These are phyloP conservation scores for Paracyprichromis sp. DNA, from an alignment of 2,113 vertebrate species.

Conservation along the genomic window DNA sequence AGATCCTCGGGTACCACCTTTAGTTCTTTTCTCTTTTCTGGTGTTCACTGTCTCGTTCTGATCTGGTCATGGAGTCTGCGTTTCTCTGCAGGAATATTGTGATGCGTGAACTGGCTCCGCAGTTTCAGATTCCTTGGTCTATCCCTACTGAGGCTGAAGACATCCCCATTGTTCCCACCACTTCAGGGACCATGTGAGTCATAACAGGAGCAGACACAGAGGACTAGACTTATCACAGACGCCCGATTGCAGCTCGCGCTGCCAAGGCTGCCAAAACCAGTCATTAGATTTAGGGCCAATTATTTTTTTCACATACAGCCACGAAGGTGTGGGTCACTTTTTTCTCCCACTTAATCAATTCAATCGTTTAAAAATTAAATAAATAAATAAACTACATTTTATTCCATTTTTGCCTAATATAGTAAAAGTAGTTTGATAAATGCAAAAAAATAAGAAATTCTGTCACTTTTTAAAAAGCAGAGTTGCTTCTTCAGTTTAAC, in stretches of 20 bases:
- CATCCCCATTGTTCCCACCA: constrained; percentile 97
- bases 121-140: constrained; percentile 98
- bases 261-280: not conserved
- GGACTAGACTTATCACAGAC: not conserved
- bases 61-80: not conserved
- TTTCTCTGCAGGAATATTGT: constrained; percentile 81
- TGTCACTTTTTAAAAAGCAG: not conserved
- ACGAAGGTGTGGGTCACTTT: not conserved
- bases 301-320: not conserved
- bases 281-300: not conserved
- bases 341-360: not conserved
- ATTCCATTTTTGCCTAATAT: not conserved
- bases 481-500: not conserved
- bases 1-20: constrained; percentile 86
- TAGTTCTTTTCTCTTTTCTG: not conserved
- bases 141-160: constrained; percentile 97
- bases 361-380: not conserved
- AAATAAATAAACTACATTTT: not conserved
- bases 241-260: not conserved
- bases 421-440: not conserved
- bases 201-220: not conserved
- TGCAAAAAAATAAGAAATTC: not conserved
- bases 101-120: constrained; percentile 95
- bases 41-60: not conserved
- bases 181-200: constrained; percentile 97